phyloP scores from a whole-genome alignment of 2,797 vertebrate genomes.

The Orestias chungarensis region DNA sequence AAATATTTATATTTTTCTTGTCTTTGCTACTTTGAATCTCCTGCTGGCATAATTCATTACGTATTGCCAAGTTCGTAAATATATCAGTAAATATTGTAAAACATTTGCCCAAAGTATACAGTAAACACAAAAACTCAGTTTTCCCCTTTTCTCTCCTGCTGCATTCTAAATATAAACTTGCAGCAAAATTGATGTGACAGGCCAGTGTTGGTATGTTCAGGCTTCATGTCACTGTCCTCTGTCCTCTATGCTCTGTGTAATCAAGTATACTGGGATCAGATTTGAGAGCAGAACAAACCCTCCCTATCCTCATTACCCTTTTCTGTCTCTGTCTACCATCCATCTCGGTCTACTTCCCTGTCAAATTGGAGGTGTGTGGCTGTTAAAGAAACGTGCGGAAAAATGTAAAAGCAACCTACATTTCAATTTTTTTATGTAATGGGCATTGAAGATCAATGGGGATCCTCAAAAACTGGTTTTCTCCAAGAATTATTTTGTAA shows the following conservation, averaged over 20 bases:
- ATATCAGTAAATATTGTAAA: constrained; percentile 10
- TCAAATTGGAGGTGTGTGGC: constrained; percentile 2
- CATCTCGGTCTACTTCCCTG: constrained; percentile 7
- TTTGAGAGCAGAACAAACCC: constrained; percentile 45
- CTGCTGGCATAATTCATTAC: constrained; percentile 18
- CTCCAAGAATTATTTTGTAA: not conserved
- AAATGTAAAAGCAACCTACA: not conserved
- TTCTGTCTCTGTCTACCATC: constrained; percentile 13
- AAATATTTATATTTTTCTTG: not conserved
- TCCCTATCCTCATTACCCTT: constrained; percentile 10
- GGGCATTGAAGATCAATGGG: not conserved
- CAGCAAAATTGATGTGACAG: constrained; percentile 49
- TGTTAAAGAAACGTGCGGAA: not conserved
- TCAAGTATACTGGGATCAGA: constrained; percentile 56
- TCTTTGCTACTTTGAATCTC: constrained; percentile 32
- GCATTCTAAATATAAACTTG: constrained; percentile 48
- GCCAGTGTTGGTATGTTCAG: constrained; percentile 44
- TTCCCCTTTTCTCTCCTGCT: constrained; percentile 12
- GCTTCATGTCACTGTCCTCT: constrained; percentile 54
- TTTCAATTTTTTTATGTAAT: not conserved
- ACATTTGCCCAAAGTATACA: not conserved
- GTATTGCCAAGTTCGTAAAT: constrained; percentile 9
- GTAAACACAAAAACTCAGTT: constrained; percentile 22
- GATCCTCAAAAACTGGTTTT: not conserved
- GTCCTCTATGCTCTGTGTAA: constrained; percentile 60